phyloP scores from a whole-genome alignment of 2,888 invertebrate genomes.

The Allolobophora icterica region DNA sequence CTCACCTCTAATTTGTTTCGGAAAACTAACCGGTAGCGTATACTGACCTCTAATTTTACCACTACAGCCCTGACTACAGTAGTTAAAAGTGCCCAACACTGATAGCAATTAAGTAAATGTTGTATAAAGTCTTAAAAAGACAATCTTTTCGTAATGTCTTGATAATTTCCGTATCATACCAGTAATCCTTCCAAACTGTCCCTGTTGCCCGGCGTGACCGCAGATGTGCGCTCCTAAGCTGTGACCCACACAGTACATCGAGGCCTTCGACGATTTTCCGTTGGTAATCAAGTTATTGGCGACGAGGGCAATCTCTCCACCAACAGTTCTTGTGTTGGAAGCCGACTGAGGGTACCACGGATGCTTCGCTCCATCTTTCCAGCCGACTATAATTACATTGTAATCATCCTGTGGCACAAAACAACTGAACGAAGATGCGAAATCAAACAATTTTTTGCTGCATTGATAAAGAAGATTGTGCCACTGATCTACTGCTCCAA shows the following conservation, averaged over 20 bases:
- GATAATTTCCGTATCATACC: not conserved
- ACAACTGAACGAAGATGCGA: too few relatives aligned
- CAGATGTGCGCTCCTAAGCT: constrained; percentile 87
- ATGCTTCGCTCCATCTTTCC: constrained; percentile 36
- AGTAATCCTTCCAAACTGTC: not conserved
- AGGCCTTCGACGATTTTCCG: constrained; percentile 40
- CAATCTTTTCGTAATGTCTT: too few relatives aligned
- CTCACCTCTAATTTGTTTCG: too few relatives aligned
- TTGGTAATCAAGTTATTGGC: constrained; percentile 50
- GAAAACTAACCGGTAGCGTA: too few relatives aligned
- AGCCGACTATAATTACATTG: constrained; percentile 44
- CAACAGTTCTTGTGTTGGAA: constrained; percentile 63
- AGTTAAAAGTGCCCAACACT: too few relatives aligned
- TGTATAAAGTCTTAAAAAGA: too few relatives aligned
- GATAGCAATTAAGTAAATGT: too few relatives aligned
- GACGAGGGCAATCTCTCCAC: constrained; percentile 59
- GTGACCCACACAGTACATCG: constrained; percentile 85
- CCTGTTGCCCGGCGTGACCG: constrained; percentile 76
- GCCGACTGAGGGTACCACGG: constrained; percentile 62
- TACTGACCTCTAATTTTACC: too few relatives aligned
- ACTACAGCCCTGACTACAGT: too few relatives aligned
- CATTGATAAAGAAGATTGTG: not conserved
- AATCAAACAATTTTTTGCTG: not conserved
- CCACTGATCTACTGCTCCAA: too few relatives aligned
- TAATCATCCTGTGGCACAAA: constrained; percentile 35